phyloP scores from a whole-genome alignment of 2,888 invertebrate species.

The Acanthopleura granulata region DNA sequence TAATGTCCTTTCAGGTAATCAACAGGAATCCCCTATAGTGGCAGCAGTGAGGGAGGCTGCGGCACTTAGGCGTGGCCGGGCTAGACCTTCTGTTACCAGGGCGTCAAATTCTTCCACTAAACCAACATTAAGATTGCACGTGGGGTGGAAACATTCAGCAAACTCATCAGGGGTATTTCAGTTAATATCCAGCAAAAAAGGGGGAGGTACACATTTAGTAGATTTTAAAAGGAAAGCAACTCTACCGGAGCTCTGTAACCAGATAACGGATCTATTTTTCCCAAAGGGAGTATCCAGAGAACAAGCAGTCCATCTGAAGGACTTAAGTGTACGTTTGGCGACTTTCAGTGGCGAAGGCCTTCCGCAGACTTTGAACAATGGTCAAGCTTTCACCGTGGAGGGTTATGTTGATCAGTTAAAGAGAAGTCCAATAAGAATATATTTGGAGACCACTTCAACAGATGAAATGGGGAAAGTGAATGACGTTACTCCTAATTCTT shows the following conservation, averaged over 20 bases:
- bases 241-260: not conserved
- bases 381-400: not conserved
- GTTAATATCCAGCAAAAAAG: not conserved
- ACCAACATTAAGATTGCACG: not conserved
- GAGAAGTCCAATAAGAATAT: not conserved
- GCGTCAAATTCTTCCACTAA: not conserved
- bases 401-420: not conserved
- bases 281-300: not conserved
- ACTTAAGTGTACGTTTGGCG: not conserved
- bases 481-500: no score
- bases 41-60: not conserved
- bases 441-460: not conserved
- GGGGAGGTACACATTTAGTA: not conserved
- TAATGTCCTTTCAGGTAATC: not conserved
- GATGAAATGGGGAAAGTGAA: not conserved
- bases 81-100: not conserved
- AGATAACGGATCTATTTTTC: not conserved
- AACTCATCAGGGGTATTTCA: not conserved
- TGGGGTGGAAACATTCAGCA: not conserved
- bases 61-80: not conserved
- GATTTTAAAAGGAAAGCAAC: not conserved
- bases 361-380: not conserved
- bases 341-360: not conserved
- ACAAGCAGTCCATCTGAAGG: not conserved
- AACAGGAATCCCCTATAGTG: not conserved